These are phyloP conservation scores for Tachystola acroxantha DNA, from an alignment of 2,888 invertebrate genomes.

Conservation along the genomic window DNA sequence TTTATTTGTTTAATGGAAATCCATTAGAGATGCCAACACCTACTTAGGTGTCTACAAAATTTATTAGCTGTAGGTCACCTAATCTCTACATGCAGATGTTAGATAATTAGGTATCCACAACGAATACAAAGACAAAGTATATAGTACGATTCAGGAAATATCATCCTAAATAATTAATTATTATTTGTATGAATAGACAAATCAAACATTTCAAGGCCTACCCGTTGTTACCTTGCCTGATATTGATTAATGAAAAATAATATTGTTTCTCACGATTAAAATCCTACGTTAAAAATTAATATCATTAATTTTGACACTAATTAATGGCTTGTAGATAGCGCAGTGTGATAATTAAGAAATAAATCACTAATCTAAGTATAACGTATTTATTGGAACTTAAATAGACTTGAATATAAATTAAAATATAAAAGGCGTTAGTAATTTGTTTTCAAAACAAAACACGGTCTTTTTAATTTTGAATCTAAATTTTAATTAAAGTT, in stretches of 20 bases:
- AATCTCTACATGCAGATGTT: not conserved
- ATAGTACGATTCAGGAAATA: constrained; percentile 2
- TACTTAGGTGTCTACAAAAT: not conserved
- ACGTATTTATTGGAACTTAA: not conserved
- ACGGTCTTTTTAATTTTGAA: too few species aligned
- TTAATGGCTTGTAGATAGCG: constrained; percentile 27
- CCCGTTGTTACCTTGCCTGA: constrained; percentile 39
- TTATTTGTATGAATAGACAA: constrained; percentile 13
- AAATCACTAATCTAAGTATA: too few species aligned
- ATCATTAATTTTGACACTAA: constrained; percentile 42
- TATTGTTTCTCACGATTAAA: constrained; percentile 38
- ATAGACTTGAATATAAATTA: not conserved
- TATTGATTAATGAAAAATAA: constrained; percentile 57
- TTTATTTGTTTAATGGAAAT: too few species aligned
- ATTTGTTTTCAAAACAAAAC: too few species aligned
- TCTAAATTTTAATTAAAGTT: too few species aligned
- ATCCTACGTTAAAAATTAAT: constrained; percentile 32
- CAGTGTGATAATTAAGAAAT: constrained; percentile 1
- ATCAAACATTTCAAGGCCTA: constrained; percentile 42
- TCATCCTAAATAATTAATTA: constrained; percentile 6
- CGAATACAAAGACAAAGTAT: not conserved
- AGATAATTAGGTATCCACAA: too few species aligned
- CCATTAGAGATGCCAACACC: too few species aligned
- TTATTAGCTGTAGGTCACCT: not conserved
- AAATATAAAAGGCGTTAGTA: too few species aligned